Base-by-base conservation (phyloP, 2,888 invertebrate species). In the Prostheceraeus crozeri region DNA sequence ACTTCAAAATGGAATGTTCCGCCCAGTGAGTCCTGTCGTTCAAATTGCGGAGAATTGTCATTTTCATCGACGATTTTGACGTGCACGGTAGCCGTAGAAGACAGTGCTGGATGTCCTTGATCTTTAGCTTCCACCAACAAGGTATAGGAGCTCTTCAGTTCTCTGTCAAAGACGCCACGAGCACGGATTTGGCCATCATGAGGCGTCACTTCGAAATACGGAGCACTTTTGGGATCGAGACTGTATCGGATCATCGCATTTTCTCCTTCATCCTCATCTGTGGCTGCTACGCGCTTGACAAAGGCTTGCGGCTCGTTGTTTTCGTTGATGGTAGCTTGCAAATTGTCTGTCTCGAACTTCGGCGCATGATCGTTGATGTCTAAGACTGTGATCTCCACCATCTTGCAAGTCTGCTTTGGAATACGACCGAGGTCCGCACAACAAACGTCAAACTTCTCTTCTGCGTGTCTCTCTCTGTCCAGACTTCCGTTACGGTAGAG, bases 381-480 rank as follows among this genome's bases (percentile, higher is more conserved):
- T 3, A 28, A 25, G 28, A 48, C 48, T 10, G 23, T 28, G 25
- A 48, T 48, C 4, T 48, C 48, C 4, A 48, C 23, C 23, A 28
- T 48, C 11, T 48, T 10, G 19, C 48, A 48, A 4, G 48, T 48
- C 14, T 25, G 28, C 14, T 28, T 10, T 4, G 48, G 28, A 4
- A 30, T 25, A 10, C 48, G 4, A 4, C 48, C 48, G 28, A 28
- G 23, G 27, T 48, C 48, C 3, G 27, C 4, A 23, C 48, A 48
- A 30, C 48, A 48, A 25, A 48, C 48, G 14, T 48, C 48, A 23
- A 48, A 48, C n/a, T 30, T 23, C 23, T 48, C 48, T 6, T 28
- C 23, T 4, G 48, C 48, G 3, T 30, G 48, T 19, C 28, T 30
- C 48, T 48, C 48, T n/a, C 4, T 28, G 48, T 48, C 48, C 23